Evolutionary conservation across 2,113 vertebrate genomes (phyloP), one percentile per base, ranked within the genome.

Genomic region (Regulus satrapa): DNA sequence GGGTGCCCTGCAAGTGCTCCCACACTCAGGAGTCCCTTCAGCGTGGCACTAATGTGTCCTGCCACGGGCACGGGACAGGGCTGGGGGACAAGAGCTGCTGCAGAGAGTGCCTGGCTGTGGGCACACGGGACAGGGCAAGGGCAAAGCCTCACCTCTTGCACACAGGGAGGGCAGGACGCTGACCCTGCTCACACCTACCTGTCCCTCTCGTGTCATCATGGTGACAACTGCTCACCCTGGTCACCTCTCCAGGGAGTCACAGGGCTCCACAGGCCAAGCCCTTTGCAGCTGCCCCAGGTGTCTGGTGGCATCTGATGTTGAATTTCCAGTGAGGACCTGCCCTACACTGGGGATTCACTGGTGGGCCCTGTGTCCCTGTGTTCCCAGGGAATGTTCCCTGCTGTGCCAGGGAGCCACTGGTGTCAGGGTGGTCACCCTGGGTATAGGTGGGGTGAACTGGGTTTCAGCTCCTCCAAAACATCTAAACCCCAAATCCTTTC

Each of bases 11-110:
- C 45, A 24, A 54, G 25, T 0, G 4, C 34, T 79, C 17, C 40
- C 72, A 52, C 28, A 4, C 5, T 13, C 67, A 52, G 8, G 20
- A 46, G 45, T 26, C 29, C 43, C 63, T 41, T 13, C 56, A 51
- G 41, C 0, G 0, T 8, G 40, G 43, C 71, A 31, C 18, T 15
- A 1, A 6, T 0, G 7, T 49, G 73, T 41, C 77, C 77, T 29
- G 34, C 13, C 2, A 0, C 3, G 68, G 82, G 32, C 46, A 71
- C 2, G 3, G 51, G 25, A n/a, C 25, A 15, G 1, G 45, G 31
- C 7, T 1, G 21, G 45, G 59, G 40, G 62, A 14, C 3, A 2
- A 3, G n/a, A 29, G 51, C 18, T 17, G 56, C 72, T 75, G 48
- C 55, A 32, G 46, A 63, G 10, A 43, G n/a, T 14, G 64, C 2